Conservation (phyloP, 2,888 invertebrate species). For the Xestia xanthographa region DNA sequence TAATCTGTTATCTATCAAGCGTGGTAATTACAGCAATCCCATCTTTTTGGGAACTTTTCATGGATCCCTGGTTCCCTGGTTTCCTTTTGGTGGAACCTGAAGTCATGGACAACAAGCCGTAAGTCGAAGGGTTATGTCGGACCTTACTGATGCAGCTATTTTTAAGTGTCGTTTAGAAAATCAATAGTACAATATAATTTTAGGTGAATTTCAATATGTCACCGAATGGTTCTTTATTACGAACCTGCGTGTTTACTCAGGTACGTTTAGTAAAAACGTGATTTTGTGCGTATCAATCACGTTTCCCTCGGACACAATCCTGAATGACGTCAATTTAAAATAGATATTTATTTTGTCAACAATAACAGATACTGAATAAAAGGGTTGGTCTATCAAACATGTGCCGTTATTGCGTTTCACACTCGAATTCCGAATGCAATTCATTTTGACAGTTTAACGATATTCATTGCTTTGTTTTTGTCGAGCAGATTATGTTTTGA, state of each 20-base stretch:
- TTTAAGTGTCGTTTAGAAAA: neutral
- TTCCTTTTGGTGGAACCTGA: too few relatives aligned
- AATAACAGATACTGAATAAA: conserved; percentile 6
- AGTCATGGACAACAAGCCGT: too few relatives aligned
- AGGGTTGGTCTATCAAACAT: neutral
- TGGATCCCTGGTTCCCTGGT: too few relatives aligned
- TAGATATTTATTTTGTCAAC: conserved; percentile 8
- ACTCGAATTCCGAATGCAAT: neutral
- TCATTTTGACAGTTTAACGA: neutral
- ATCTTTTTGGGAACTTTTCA: too few relatives aligned
- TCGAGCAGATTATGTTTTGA: neutral
- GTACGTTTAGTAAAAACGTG: conserved; percentile 43
- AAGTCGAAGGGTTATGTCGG: too few relatives aligned
- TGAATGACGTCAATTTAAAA: conserved; percentile 29
- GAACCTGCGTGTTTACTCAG: neutral
- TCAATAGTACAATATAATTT: neutral
- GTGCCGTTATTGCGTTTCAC: neutral
- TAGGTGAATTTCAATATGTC: neutral
- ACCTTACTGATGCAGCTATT: too few relatives aligned
- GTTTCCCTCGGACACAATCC: conserved; percentile 17
- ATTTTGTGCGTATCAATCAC: conserved; percentile 29
- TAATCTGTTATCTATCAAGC: neutral
- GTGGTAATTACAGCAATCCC: neutral
- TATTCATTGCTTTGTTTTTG: neutral
- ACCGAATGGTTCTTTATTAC: neutral